Conservation (phyloP, 2,113 vertebrate genomes). For the Sula dactylatra region DNA sequence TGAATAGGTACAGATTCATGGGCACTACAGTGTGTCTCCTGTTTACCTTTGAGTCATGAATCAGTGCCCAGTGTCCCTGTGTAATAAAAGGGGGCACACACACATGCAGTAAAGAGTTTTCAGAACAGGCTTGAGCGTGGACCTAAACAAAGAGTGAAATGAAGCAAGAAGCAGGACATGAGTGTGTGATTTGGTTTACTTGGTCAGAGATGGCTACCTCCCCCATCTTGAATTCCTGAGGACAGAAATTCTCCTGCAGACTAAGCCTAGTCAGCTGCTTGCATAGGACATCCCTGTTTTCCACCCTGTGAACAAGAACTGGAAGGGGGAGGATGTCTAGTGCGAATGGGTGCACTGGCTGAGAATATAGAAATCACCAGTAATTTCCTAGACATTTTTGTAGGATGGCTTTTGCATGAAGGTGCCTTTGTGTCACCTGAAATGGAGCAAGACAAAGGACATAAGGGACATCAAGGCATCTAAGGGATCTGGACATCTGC, state of each 20-base stretch:
- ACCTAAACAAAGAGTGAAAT: not conserved
- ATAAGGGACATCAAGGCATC: not conserved
- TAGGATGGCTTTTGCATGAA: not conserved
- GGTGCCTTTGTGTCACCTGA: not conserved
- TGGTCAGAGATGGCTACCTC: not conserved
- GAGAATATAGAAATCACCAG: not conserved
- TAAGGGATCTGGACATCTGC: not conserved
- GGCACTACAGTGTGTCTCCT: not conserved
- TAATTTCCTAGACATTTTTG: not conserved
- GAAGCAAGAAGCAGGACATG: not conserved
- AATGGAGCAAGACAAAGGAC: not conserved
- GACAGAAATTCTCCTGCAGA: not conserved
- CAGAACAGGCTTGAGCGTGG: not conserved
- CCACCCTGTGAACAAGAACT: not conserved
- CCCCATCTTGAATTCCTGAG: not conserved
- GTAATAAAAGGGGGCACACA: not conserved
- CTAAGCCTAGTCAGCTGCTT: not conserved
- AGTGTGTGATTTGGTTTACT: not conserved
- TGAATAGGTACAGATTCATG: not conserved
- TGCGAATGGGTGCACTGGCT: not conserved
- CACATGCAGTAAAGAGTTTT: not conserved
- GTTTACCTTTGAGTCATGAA: not conserved
- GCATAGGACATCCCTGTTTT: not conserved
- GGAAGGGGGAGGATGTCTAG: not conserved
- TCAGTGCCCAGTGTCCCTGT: not conserved